A percentile compares a stretch with the other conserved stretches of the same genome.
phyloP scores from a whole-genome alignment of 1,140 invertebrate species.

The Plectrocnemia conspersa region DNA sequence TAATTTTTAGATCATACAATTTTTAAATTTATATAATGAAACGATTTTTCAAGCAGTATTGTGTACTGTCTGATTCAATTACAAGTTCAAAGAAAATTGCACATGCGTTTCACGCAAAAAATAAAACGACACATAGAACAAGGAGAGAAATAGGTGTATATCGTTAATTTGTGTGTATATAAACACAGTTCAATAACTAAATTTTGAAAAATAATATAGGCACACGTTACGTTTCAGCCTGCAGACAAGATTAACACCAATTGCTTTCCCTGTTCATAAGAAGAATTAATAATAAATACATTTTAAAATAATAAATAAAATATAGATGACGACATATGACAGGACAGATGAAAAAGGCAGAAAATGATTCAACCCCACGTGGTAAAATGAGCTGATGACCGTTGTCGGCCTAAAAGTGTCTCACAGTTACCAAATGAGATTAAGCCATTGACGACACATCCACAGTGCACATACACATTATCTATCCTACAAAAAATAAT shows the following conservation, averaged over 20 bases:
- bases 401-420: constrained; percentile 42
- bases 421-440: constrained; percentile 94
- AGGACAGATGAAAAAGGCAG: constrained; percentile 36
- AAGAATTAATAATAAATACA: constrained; percentile 25
- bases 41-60: no score
- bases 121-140: no score
- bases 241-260: neutral
- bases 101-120: no score
- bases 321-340: constrained; percentile 32
- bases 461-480: constrained; percentile 23
- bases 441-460: constrained; percentile 48
- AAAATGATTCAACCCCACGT: constrained; percentile 64
- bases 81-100: no score
- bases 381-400: constrained; percentile 53
- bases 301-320: constrained; percentile 41
- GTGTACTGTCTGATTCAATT: no score
- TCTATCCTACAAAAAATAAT: constrained; percentile 25
- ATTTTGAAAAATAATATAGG: no score
- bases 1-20: no score
- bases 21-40: no score
- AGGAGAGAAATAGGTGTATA: no score
- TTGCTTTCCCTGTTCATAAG: neutral
- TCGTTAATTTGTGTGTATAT: no score
- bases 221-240: no score
- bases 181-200: no score